Conservation (phyloP, 2,113 vertebrate species). For the Rhinichthys klamathensis region DNA sequence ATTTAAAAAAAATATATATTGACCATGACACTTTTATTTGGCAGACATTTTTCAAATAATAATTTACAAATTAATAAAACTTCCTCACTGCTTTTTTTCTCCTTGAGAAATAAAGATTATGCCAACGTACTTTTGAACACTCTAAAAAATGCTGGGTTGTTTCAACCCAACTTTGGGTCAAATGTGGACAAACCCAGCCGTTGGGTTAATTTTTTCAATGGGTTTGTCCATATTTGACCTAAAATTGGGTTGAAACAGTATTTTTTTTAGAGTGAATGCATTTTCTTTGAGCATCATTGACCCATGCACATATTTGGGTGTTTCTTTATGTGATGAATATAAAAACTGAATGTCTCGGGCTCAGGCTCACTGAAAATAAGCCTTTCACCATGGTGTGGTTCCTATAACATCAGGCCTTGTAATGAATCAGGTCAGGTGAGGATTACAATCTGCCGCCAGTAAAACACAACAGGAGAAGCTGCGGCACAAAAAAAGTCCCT, state of each 20-base stretch:
- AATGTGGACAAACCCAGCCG: too few species aligned
- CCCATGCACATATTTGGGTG: not conserved
- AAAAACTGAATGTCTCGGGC: not conserved
- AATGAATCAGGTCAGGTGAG: constrained; percentile 5
- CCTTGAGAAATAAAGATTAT: too few species aligned
- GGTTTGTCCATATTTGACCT: too few species aligned
- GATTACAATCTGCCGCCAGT: not conserved
- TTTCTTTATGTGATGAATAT: not conserved
- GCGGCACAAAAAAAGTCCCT: constrained; percentile 6
- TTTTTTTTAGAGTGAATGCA: too few species aligned
- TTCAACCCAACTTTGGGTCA: too few species aligned
- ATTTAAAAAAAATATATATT: too few species aligned
- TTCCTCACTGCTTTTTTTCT: not conserved
- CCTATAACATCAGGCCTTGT: not conserved
- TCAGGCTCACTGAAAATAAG: constrained; percentile 6
- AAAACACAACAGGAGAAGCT: not conserved
- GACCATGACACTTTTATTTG: not conserved
- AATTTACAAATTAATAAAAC: not conserved
- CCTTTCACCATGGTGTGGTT: not conserved
- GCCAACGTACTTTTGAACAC: too few species aligned
- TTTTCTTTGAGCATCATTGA: not conserved
- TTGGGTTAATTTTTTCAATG: too few species aligned
- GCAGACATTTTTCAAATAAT: not conserved
- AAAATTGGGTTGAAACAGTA: too few species aligned
- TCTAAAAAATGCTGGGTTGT: too few species aligned